Percentiles rank a stretch among this genome's conserved stretches.
Conservation (phyloP, 2,888 invertebrate genomes). For the Drosophila histrio region DNA sequence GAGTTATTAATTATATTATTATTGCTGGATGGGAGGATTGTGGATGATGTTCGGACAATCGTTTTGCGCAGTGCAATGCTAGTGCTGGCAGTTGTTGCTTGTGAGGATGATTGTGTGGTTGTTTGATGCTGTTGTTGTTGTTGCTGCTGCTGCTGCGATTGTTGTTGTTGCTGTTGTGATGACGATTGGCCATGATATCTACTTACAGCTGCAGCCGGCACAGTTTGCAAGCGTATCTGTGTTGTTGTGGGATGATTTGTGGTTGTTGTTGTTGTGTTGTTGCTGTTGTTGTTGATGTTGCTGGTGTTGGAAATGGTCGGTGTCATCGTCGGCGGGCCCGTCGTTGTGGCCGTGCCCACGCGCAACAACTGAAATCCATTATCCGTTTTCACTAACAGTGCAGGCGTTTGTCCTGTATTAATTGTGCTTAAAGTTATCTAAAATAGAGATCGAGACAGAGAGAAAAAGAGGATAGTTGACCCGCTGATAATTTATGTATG, state of each 20-base stretch:
- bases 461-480: constrained; percentile 45
- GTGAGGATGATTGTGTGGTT: constrained; percentile 65
- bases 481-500: constrained; percentile 25
- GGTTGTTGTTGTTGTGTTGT: constrained; percentile 68
- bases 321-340: constrained; percentile 85
- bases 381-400: constrained; percentile 96
- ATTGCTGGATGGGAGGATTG: constrained; percentile 77
- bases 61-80: constrained; percentile 87
- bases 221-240: constrained; percentile 93
- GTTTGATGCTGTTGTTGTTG: constrained; percentile 63
- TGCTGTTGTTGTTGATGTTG: constrained; percentile 62
- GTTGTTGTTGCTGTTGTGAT: constrained; percentile 85
- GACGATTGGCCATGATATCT: constrained; percentile 88
- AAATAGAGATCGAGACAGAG: constrained; percentile 64
- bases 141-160: constrained; percentile 59
- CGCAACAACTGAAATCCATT: constrained; percentile 97
- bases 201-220: constrained; percentile 94
- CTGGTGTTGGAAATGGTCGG: constrained; percentile 84
- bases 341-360: constrained; percentile 91
- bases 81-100: constrained; percentile 76
- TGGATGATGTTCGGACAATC: constrained; percentile 84
- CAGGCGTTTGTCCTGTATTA: constrained; percentile 94
- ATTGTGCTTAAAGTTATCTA: constrained; percentile 95
- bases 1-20: constrained; percentile 68
- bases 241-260: constrained; percentile 86